Evolutionary conservation across 2,797 vertebrate genomes (phyloP).

Genomic region (Lateolabrax maculatus): DNA sequence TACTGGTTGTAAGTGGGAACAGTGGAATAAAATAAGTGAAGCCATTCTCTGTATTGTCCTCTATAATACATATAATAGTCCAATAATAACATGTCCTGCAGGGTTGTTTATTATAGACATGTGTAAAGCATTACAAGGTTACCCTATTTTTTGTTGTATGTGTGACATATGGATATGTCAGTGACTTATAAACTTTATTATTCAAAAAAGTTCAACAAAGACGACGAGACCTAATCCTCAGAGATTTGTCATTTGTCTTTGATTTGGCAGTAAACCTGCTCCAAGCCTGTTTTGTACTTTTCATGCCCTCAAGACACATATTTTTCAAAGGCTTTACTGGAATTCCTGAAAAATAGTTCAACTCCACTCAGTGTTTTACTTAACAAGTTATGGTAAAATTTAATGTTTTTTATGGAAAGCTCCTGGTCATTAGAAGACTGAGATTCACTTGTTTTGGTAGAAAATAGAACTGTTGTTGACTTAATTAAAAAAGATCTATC

Average conservation of each 20-base stretch:
- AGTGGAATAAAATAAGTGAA: no score
- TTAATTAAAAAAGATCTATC: background rate
- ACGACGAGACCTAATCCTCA: background rate
- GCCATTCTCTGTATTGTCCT: no score
- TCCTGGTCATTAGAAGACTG: background rate
- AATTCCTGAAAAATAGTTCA: background rate
- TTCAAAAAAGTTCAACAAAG: background rate
- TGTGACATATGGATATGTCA: background rate
- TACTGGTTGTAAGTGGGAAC: no score
- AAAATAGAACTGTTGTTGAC: constrained; percentile 13
- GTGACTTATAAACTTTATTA: background rate
- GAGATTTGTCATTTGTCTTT: background rate
- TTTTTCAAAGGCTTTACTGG: background rate
- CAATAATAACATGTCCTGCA: background rate
- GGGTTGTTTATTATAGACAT: background rate
- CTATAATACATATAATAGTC: no score
- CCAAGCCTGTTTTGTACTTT: constrained; percentile 7
- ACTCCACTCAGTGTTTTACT: background rate
- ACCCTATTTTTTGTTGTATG: background rate
- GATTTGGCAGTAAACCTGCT: constrained; percentile 6
- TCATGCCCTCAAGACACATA: constrained; percentile 31
- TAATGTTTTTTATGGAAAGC: background rate
- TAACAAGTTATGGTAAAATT: background rate
- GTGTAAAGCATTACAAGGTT: background rate
- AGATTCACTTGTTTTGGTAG: background rate